These are phyloP conservation scores for Xestobium rufovillosum DNA, from an alignment of 2,888 invertebrate species.

Conservation along the genomic window DNA sequence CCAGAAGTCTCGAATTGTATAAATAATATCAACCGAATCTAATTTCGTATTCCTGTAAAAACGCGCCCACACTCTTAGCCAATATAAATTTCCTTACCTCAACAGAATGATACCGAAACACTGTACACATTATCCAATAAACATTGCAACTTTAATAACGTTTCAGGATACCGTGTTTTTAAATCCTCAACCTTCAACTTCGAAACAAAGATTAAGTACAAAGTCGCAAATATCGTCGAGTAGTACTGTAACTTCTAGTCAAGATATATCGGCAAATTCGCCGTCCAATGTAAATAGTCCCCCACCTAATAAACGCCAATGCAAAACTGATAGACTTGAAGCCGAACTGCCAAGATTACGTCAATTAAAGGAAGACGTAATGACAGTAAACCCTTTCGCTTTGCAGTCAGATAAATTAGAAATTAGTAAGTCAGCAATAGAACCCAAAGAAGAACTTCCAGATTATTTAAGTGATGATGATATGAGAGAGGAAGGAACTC, in stretches of 20 bases:
- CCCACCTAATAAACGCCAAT: slow-evolving; percentile 33
- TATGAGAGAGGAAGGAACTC: slow-evolving; percentile 28
- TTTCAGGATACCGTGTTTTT: slow-evolving; percentile 30
- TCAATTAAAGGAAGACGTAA: slow-evolving; percentile 27
- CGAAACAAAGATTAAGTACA: slow-evolving; percentile 18
- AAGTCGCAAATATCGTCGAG: slow-evolving; percentile 33
- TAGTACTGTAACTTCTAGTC: slow-evolving; percentile 40
- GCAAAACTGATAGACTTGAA: slow-evolving; percentile 31
- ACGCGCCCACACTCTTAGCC: too few species aligned
- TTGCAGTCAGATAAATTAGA: slow-evolving; percentile 32
- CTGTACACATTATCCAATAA: too few species aligned
- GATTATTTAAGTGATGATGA: slow-evolving; percentile 68
- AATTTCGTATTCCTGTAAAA: too few species aligned
- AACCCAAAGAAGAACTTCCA: slow-evolving; percentile 67
- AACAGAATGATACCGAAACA: too few species aligned
- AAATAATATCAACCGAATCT: too few species aligned
- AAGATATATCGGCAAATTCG: slow-evolving; percentile 30
- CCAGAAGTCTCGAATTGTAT: too few species aligned
- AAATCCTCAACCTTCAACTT: slow-evolving; percentile 30
- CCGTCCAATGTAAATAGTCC: slow-evolving; percentile 21
- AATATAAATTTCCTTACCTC: too few species aligned
- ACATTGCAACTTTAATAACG: too few species aligned
- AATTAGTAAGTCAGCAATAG: slow-evolving; percentile 30
- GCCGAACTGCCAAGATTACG: slow-evolving; percentile 29
- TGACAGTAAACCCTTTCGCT: slow-evolving; percentile 36